Evolutionary conservation across 2,888 invertebrate genomes (phyloP).

Genomic region (Hypolimnas misippus): DNA sequence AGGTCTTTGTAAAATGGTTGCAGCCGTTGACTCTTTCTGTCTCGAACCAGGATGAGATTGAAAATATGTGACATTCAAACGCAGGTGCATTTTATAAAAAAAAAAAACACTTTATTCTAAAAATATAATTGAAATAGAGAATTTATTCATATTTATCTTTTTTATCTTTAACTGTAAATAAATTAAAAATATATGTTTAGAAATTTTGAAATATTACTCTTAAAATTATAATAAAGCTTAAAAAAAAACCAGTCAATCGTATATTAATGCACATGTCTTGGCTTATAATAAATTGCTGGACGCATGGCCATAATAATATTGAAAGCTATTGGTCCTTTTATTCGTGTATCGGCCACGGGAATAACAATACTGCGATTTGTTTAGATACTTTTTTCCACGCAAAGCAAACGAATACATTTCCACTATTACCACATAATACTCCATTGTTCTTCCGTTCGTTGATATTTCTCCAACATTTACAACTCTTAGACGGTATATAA

Average conservation of each 20-base stretch:
- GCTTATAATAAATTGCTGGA: slow-evolving; percentile 45
- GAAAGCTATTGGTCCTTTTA: slow-evolving; percentile 62
- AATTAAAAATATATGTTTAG: background rate
- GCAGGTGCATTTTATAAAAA: slow-evolving; percentile 43
- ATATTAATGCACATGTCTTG: slow-evolving; percentile 37
- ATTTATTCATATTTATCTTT: background rate
- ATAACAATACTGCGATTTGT: slow-evolving; percentile 81
- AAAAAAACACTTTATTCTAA: slow-evolving; percentile 12
- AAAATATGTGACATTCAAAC: slow-evolving; percentile 63
- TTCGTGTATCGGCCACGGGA: slow-evolving; percentile 63
- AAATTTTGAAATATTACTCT: no score
- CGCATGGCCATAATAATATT: slow-evolving; percentile 53
- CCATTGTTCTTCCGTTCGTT: slow-evolving; percentile 80
- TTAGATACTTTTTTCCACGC: slow-evolving; percentile 80
- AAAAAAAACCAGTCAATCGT: slow-evolving; percentile 31
- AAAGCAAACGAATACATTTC: slow-evolving; percentile 81
- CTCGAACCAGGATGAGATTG: slow-evolving; percentile 77
- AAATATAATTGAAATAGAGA: background rate
- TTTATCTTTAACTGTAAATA: background rate
- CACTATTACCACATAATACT: slow-evolving; percentile 84
- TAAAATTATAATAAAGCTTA: slow-evolving; percentile 4
- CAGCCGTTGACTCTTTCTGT: slow-evolving; percentile 65
- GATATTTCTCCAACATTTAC: slow-evolving; percentile 78
- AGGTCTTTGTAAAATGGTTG: slow-evolving; percentile 56
- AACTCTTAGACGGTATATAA: slow-evolving; percentile 67